Conservation (phyloP, 2,113 vertebrate species). For the Naja naja region DNA sequence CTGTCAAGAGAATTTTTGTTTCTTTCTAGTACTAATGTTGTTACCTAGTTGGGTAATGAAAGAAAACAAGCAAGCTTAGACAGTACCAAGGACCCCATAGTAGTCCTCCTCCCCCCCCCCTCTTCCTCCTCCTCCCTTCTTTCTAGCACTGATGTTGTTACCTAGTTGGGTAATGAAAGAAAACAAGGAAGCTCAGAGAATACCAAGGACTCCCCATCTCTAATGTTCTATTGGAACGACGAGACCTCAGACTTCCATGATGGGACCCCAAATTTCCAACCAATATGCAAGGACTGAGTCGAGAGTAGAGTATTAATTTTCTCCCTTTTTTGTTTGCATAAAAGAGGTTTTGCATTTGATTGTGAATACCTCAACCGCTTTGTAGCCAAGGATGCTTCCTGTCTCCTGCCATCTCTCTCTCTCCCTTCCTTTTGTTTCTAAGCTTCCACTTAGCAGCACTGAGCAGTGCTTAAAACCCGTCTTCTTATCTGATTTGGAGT, state of each 20-base stretch:
- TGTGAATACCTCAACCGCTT: slow-evolving; percentile 62
- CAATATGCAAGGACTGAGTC: not conserved
- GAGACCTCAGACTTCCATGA: not conserved
- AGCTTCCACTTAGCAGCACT: slow-evolving; percentile 66
- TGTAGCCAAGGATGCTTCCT: slow-evolving; percentile 34
- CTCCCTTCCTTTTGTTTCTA: slow-evolving; percentile 37
- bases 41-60: too few relatives aligned
- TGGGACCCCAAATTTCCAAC: not conserved
- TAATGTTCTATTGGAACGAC: not conserved
- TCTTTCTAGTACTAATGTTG: not conserved
- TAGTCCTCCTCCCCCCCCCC: too few relatives aligned
- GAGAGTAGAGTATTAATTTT: slow-evolving; percentile 47
- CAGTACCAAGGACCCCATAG: too few relatives aligned
- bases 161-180: too few relatives aligned
- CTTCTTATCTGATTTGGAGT: slow-evolving; percentile 69
- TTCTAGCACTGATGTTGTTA: too few relatives aligned
- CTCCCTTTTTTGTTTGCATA: slow-evolving; percentile 38
- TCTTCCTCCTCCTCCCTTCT: too few relatives aligned
- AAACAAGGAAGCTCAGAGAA: not conserved
- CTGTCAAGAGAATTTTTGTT: not conserved
- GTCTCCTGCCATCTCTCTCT: slow-evolving; percentile 22
- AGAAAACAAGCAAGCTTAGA: too few relatives aligned
- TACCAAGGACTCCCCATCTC: not conserved
- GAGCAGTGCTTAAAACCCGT: slow-evolving; percentile 66
- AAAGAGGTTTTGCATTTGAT: slow-evolving; percentile 51